Conservation (phyloP, 1,140 invertebrate species). For the Tetragnatha versicolor region DNA sequence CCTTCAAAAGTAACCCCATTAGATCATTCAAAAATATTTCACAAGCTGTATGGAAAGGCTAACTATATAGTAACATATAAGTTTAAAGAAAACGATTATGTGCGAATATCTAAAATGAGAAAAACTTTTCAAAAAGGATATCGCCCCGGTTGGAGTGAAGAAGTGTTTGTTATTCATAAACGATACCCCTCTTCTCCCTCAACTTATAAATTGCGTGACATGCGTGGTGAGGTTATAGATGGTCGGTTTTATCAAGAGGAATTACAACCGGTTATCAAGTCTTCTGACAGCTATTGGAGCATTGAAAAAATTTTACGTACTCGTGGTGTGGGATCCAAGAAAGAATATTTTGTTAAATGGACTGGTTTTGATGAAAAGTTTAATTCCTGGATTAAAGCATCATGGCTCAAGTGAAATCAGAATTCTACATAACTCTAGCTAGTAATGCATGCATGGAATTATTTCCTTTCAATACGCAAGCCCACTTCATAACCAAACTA, state of each 20-base stretch:
- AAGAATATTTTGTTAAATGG: constrained; percentile 29
- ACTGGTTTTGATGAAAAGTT: constrained; percentile 6
- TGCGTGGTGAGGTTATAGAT: constrained; percentile 12
- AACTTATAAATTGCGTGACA: constrained; percentile 36
- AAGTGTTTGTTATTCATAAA: neutral
- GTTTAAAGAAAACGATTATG: neutral
- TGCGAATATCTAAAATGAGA: constrained; percentile 16
- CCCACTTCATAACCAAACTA: constrained; percentile 9
- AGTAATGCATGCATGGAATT: constrained; percentile 1
- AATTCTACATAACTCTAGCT: constrained; percentile 26
- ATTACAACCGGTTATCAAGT: constrained; percentile 1
- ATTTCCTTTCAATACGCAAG: constrained; percentile 21
- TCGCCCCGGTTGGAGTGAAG: constrained; percentile 3
- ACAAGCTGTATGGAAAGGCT: neutral
- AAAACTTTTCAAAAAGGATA: neutral
- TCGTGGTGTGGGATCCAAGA: neutral
- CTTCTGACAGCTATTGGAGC: neutral
- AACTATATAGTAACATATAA: neutral
- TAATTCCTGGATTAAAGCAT: constrained; percentile 32
- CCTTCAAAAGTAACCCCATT: neutral
- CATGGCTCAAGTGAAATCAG: constrained; percentile 4
- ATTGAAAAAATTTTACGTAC: constrained; percentile 20
- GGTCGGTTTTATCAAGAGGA: constrained; percentile 49
- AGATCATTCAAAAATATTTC: neutral
- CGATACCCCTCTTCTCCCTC: neutral